Conservation (phyloP, 1,140 invertebrate species). For the Drosophila sucinea region DNA sequence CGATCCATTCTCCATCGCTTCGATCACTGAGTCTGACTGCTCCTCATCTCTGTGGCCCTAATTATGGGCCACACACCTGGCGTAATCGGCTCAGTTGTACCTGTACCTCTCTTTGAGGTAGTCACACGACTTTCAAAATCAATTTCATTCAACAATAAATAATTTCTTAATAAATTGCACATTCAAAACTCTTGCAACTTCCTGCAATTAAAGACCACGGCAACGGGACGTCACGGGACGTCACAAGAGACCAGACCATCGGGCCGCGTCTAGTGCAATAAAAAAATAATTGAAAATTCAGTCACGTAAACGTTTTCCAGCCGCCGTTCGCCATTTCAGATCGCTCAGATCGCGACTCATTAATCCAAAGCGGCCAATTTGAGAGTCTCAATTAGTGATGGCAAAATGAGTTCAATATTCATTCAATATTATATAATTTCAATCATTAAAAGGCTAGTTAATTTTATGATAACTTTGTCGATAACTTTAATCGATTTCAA, state of each 20-base stretch:
- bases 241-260: not conserved
- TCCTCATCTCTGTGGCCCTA: constrained; percentile 33
- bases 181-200: constrained; percentile 68
- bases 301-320: constrained; percentile 76
- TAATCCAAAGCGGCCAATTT: constrained; percentile 54
- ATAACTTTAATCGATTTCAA: no score
- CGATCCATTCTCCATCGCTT: not conserved
- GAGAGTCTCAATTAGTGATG: constrained; percentile 25
- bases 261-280: constrained; percentile 49
- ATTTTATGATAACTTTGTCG: not conserved
- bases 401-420: constrained; percentile 5
- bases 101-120: constrained; percentile 12
- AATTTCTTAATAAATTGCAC: constrained; percentile 79
- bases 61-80: constrained; percentile 65
- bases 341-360: constrained; percentile 70
- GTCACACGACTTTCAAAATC: constrained; percentile 77
- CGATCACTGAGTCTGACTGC: not conserved
- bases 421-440: not conserved
- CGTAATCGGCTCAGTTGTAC: constrained; percentile 19
- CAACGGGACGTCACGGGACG: not conserved
- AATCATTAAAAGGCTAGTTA: not conserved
- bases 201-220: constrained; percentile 69
- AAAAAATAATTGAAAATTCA: constrained; percentile 80
- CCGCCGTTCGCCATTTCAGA: constrained; percentile 49
- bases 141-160: constrained; percentile 71